Evolutionary conservation across 1,140 invertebrate genomes (phyloP).

Genomic region (Oncopeltus fasciatus): DNA sequence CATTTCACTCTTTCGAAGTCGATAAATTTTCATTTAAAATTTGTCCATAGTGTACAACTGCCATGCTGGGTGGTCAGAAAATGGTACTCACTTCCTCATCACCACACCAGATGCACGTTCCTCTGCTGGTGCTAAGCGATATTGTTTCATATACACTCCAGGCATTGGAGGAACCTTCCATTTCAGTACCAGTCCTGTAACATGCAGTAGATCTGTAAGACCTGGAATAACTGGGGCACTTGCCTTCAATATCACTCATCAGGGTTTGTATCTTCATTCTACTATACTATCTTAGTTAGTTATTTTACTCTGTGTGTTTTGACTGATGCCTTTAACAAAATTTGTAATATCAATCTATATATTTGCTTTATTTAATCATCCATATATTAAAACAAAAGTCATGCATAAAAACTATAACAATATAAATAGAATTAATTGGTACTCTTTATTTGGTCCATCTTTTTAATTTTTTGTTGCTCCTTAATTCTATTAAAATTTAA

Average conservation of each 20-base stretch:
- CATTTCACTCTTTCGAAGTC: too few relatives aligned
- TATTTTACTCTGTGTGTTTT: neutral
- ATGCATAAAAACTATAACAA: too few relatives aligned
- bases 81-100: slow-evolving; percentile 33
- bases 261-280: slow-evolving; percentile 29
- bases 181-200: slow-evolving; percentile 29
- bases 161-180: slow-evolving; percentile 22
- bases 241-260: slow-evolving; percentile 32
- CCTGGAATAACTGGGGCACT: slow-evolving; percentile 27
- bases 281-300: neutral
- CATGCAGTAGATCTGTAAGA: slow-evolving; percentile 28
- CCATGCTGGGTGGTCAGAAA: slow-evolving; percentile 36
- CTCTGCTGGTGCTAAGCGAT: slow-evolving; percentile 30
- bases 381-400: neutral
- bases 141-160: slow-evolving; percentile 30
- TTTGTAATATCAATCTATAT: neutral
- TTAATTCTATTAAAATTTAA: too few relatives aligned
- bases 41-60: slow-evolving; percentile 33
- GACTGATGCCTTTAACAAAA: neutral
- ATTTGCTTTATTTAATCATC: neutral
- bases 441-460: too few relatives aligned
- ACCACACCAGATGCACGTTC: slow-evolving; percentile 31
- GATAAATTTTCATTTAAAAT: neutral
- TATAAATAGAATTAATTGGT: too few relatives aligned
- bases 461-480: too few relatives aligned